Base-by-base conservation (phyloP, 2,797 vertebrate species). In the Neosilurus hyrtlii region DNA sequence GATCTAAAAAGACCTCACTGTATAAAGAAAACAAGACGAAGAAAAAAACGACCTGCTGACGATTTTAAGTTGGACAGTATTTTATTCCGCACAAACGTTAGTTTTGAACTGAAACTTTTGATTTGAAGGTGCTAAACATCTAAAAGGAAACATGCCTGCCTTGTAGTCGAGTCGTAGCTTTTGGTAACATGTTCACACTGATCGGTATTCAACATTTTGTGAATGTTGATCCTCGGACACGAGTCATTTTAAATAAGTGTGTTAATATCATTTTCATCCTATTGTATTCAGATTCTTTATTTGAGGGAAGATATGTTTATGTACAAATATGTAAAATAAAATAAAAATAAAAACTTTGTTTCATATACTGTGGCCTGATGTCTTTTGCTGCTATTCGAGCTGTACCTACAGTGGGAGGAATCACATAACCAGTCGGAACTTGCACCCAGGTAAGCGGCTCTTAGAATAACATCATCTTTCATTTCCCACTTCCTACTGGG, bases 301-400 rank as follows among this genome's bases (percentile, higher is more conserved):
- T 95, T 96, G 92, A 95, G 93, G 94, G 92, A 92, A 93, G 89
- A 94, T 94, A 96, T 96, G 96, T 94, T 97, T 97, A 96, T 98
- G 97, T 99, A 99, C 93, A 99, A 96, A 98, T 96, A 97, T 99
- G 97, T 99, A 98, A 98, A 98, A 99, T 98, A 98, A 98, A 97
- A 43, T 5, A 94, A 94, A 54, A 93, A 95, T 91, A 61, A 92
- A 96, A 96, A 97, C 94, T 93, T 98, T 98, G 96, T 98, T 99
- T 99, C 96, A 93, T 98, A 99, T 88, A 93, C 89, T 82, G 91
- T 68, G 89, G 91, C 88, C 91, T 91, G 90, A 18, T 35, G 37
- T 68, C 67, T 76, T 54, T 83, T 26, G 8, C 43, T 43, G 52
- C 20, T 9, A 15, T 15, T 30, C 26, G 11, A 24, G 30, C 24